Evolutionary conservation across 2,797 vertebrate genomes (phyloP), one percentile per base, ranked within the genome.

Genomic region (Anabas testudineus): DNA sequence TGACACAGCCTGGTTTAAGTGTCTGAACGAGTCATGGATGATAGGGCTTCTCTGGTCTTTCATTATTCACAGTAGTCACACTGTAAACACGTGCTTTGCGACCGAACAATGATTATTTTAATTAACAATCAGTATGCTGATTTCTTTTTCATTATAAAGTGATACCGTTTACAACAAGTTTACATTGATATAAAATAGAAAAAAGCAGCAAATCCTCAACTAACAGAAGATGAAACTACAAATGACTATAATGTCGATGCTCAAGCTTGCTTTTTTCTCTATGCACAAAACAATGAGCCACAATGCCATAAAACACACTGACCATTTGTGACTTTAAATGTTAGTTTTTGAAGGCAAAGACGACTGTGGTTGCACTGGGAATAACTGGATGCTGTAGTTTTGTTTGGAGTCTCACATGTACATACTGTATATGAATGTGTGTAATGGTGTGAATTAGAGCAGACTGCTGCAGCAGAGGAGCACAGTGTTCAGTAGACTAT

Each of bases 381-480:
- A 6, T 5, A 41, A 41, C 15, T 7, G 16, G 2, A 32, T 21
- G 49, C 49, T 36, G 34, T 36, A 7, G 34, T 10, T 41, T 19
- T 4, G 53, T 28, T 67, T 53, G 48, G 42, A 58, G 30, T 47
- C 22, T 30, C 1, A 12, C 2, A 36, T 36, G 19, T 67, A 22
- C 36, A 48, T 2, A 13, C 30, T n/a, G n/a, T 15, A 3, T 42
- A 47, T 36, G 28, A 43, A 39, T 48, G 39, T 65, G 41, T 41
- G 32, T 41, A 24, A 24, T 3, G 15, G 7, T 73, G 41, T 61
- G 39, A 45, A 15, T 32, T 56, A 58, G 22, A 47, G 22, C 55
- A 24, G 49, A 10, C 36, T 43, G 57, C 67, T 28, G 71, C 49
- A 64, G 63, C 59, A 24, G 26, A 51, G 53, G 18, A 30, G 30